Base-by-base conservation (phyloP, 2,797 vertebrate genomes). In the Galago senegalensis region DNA sequence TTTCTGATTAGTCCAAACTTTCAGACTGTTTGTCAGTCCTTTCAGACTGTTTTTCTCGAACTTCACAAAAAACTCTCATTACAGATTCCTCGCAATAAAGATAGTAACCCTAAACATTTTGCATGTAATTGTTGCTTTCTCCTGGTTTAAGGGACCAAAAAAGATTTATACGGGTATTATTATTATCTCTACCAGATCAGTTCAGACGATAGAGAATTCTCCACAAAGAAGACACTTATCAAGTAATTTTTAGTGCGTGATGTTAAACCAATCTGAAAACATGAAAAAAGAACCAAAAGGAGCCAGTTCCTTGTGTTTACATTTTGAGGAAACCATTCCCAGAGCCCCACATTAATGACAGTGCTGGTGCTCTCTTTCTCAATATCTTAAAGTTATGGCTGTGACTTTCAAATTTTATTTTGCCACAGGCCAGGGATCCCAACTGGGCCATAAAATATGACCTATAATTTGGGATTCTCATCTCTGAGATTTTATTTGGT, bases 381-480 rank as follows among this genome's bases (percentile, higher is more conserved):
- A 43, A 7, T 89, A 61, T 85, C 61, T 91, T 87, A 61, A 96
- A 87, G 60, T 96, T 97, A 97, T 76, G 93, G 87, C 91, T 92
- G 3, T 95, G 94, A 96, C 87, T 92, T 97, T 96, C 84, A 96
- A 89, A 84, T 94, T 96, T 89, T 96, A 91, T 94, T 96, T 87
- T 96, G 29, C 84, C 77, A 95, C 40, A 87, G 91, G 83, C 72
- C 91, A 95, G 91, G 43, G 63, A 94, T 94, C 95, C 80, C 91
- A 85, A 72, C 69, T 67, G 72, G 70, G 29, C 73, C 77, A 87
- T 95, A 95, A 88, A 94, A 83, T 49, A 84, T 87, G 89, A 96
- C 87, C 89, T 94, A 70, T 96, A 85, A 93, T 94, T 96, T 95
- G 80, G 49, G 77, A 90, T 94, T 94, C 94, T 94, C 58, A 58